Base-by-base conservation (phyloP, 2,888 invertebrate genomes). In the Platycheirus albimanus region DNA sequence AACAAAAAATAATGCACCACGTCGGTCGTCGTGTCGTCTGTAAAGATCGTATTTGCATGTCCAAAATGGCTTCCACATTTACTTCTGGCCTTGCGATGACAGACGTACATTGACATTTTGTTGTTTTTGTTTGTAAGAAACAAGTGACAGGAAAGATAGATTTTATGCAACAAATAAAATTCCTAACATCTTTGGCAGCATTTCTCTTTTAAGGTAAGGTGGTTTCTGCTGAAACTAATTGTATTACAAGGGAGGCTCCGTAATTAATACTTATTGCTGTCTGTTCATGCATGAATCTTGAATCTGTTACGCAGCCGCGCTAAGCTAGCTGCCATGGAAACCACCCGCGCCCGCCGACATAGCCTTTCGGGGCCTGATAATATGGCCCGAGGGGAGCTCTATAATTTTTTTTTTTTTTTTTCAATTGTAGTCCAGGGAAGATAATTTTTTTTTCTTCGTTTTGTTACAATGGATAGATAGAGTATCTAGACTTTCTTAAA, bases 351-450 rank as follows among this genome's bases (percentile, higher is more conserved):
- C n/a, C n/a, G n/a, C n/a, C n/a, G n/a, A n/a, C n/a, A n/a, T n/a
- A n/a, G n/a, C n/a, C n/a, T n/a, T n/a, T n/a, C n/a, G n/a, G n/a
- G n/a, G n/a, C n/a, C n/a, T n/a, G n/a, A n/a, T 49, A 64, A 49
- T 24, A 47, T 33, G 19, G 36, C 47, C 10, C 45, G n/a, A 43
- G 20, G 64, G 15, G 64, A 15, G 33, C 33, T 64, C 69, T 76
- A 70, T 80, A 80, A 80, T 76, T 80, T 80, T 64, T 76, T 76
- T 80, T 80, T 64, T 76, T 76, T 70, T 80, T 76, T 80, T 80
- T 43, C 80, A 64, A 80, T 70, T 80, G 80, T 77, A 19, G n/a
- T 54, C 17, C 28, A 64, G n/a, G 63, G 64, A 75, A 36, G 36
- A 36, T 54, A 36, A 8, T 36, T 20, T 54, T 54, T 30, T 11